phyloP scores from a whole-genome alignment of 2,113 vertebrate species.

The Vireo altiloquus region DNA sequence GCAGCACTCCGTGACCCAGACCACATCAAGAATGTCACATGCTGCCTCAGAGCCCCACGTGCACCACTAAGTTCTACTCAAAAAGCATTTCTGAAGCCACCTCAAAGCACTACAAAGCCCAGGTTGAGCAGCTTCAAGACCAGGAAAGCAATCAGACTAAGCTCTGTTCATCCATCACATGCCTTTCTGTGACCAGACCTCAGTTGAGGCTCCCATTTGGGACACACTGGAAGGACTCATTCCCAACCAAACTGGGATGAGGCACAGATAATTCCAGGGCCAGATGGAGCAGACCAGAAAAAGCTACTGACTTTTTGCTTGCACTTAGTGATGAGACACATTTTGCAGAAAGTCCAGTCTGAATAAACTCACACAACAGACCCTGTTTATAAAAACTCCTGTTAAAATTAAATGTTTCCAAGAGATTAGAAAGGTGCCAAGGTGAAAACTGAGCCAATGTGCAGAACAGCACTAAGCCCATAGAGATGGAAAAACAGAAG shows the following conservation, averaged over 20 bases:
- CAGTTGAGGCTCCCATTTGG: not conserved
- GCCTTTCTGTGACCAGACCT: not conserved
- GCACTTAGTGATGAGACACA: not conserved
- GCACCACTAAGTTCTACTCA: rapidly evolving
- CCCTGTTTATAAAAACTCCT: not conserved
- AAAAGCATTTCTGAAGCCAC: not conserved
- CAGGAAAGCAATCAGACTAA: not conserved
- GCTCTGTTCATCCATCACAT: not conserved
- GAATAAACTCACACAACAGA: not conserved
- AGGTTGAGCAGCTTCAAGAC: not conserved
- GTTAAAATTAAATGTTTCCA: not conserved
- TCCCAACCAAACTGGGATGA: not conserved
- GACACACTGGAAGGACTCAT: not conserved
- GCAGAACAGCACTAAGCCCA: not conserved
- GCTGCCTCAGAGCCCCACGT: not conserved
- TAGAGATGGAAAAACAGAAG: not conserved
- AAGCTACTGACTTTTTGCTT: not conserved
- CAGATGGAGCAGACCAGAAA: not conserved
- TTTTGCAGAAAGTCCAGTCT: not conserved
- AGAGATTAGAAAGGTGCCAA: not conserved
- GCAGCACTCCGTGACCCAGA: rapidly evolving
- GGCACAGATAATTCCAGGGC: not conserved
- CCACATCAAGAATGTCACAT: not conserved
- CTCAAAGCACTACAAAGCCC: not conserved
- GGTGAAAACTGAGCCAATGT: not conserved